A percentile compares a stretch with the other conserved stretches of the same genome.
Evolutionary conservation across 1,140 invertebrate species (phyloP).

Genomic region (Anastrepha obliqua): DNA sequence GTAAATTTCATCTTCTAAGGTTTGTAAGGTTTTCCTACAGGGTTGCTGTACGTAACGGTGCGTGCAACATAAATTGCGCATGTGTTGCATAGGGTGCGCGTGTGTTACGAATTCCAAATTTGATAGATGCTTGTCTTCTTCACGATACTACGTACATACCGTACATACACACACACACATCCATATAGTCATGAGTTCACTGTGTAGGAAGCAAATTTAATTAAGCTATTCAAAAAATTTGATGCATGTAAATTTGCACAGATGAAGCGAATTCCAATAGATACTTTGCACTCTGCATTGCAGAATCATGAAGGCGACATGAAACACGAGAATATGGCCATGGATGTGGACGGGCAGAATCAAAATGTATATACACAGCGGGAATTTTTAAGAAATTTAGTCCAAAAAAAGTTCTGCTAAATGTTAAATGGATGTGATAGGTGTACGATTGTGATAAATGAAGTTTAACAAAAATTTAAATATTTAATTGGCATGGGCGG

Average conservation of each 20-base stretch:
- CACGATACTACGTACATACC: neutral
- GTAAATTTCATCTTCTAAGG: no score
- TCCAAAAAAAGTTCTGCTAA: no score
- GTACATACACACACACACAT: no score
- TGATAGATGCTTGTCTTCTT: conserved; percentile 26
- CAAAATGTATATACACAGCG: no score
- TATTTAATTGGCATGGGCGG: no score
- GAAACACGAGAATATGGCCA: no score
- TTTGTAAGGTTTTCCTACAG: neutral
- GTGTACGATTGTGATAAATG: no score
- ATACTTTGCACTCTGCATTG: neutral
- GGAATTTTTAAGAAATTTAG: no score
- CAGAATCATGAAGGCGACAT: no score
- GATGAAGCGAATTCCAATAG: neutral
- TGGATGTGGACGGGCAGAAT: no score
- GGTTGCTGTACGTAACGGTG: neutral
- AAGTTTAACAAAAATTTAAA: no score
- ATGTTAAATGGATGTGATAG: no score
- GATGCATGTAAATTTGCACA: conserved; percentile 1
- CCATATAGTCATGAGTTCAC: neutral
- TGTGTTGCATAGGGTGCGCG: neutral
- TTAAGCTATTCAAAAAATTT: neutral
- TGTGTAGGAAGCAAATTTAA: neutral
- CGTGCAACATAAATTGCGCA: conserved; percentile 12
- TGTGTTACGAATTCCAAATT: neutral